Evolutionary conservation across 2,888 invertebrate genomes (phyloP).

Genomic region (Synanthedon vespiformis): DNA sequence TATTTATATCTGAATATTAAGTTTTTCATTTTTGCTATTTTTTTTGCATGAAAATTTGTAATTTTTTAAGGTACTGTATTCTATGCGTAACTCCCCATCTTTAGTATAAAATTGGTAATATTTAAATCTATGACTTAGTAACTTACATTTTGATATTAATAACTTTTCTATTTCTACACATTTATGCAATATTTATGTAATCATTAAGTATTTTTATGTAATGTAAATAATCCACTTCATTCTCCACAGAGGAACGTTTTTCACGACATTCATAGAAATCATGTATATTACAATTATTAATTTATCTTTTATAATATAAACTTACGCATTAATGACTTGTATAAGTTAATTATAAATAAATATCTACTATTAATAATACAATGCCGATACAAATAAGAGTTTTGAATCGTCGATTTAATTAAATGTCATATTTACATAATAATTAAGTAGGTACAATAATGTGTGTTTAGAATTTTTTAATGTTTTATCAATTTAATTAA

Average conservation of each 20-base stretch:
- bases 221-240: conserved; percentile 49
- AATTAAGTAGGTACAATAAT: conserved; percentile 28
- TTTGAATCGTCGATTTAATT: conserved; percentile 40
- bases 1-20: no score
- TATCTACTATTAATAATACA: conserved; percentile 25
- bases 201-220: conserved; percentile 17
- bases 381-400: conserved; percentile 45
- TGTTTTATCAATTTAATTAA: no score
- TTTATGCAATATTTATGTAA: conserved; percentile 13
- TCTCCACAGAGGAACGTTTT: conserved; percentile 54
- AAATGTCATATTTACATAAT: conserved; percentile 44
- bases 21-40: no score
- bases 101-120: conserved; percentile 39
- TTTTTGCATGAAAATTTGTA: no score
- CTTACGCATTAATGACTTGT: conserved; percentile 30
- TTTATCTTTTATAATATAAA: conserved; percentile 22
- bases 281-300: conserved; percentile 25
- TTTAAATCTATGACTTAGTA: conserved; percentile 29
- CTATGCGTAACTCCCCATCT: conserved; percentile 42
- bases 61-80: no score
- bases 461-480: conserved; percentile 53
- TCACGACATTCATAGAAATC: conserved; percentile 46
- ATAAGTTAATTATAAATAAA: conserved; percentile 22
- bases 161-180: conserved; percentile 38
- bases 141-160: conserved; percentile 28